A percentile compares a stretch with the other conserved stretches of the same genome.
phyloP scores from a whole-genome alignment of 2,888 invertebrate species.

The Sialis lutaria region DNA sequence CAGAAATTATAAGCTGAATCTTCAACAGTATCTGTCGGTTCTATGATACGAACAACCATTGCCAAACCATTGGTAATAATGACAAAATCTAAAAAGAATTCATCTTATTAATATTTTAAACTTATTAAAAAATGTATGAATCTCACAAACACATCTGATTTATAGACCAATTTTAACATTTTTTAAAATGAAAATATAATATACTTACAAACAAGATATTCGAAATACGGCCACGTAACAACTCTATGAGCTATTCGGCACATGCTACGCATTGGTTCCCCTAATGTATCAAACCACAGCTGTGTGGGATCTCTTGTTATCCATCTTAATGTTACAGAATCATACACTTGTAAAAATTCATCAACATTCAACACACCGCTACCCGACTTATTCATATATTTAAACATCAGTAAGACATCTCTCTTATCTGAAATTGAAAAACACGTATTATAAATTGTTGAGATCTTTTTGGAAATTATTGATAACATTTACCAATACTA shows the following conservation, averaged over 20 bases:
- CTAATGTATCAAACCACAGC: slow-evolving; percentile 53
- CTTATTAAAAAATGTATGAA: background rate
- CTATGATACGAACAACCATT: slow-evolving; percentile 51
- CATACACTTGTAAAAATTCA: slow-evolving; percentile 58
- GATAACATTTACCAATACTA: slow-evolving; percentile 37
- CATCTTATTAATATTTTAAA: background rate
- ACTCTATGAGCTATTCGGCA: slow-evolving; percentile 40
- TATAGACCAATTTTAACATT: no score
- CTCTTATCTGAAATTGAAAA: slow-evolving; percentile 33
- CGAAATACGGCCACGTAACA: slow-evolving; percentile 56
- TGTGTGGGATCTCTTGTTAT: slow-evolving; percentile 47
- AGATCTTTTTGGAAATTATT: background rate
- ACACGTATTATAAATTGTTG: no score
- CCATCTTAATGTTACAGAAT: slow-evolving; percentile 58
- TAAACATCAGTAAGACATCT: slow-evolving; percentile 66
- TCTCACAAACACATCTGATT: no score
- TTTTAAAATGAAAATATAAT: background rate
- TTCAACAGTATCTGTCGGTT: slow-evolving; percentile 38
- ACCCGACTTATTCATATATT: slow-evolving; percentile 51
- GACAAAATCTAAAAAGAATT: slow-evolving; percentile 38
- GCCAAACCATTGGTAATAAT: slow-evolving; percentile 59
- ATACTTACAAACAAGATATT: slow-evolving; percentile 50
- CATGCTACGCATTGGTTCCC: slow-evolving; percentile 39
- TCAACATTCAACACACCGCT: slow-evolving; percentile 47
- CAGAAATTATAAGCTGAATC: slow-evolving; percentile 45